A percentile compares a stretch with the other conserved stretches of the same genome.
These are phyloP conservation scores for Harpegnathos saltator DNA, from an alignment of 1,140 invertebrate species.

Conservation along the genomic window DNA sequence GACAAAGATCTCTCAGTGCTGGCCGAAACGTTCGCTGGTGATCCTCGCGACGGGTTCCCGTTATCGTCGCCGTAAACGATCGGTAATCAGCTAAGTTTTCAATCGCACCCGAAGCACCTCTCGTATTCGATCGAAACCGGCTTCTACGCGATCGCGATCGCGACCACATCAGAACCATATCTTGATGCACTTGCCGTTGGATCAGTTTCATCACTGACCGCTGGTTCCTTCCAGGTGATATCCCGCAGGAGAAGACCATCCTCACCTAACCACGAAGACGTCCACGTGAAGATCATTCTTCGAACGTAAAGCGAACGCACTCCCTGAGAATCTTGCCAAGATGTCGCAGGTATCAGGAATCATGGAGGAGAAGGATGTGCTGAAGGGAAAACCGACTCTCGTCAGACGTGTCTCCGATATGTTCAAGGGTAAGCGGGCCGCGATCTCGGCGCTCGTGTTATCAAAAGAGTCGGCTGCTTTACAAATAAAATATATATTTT, in stretches of 20 bases:
- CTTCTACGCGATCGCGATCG: not conserved
- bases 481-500: not conserved
- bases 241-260: conserved; percentile 1
- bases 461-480: not conserved
- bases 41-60: conserved; percentile 39
- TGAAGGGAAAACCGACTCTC: conserved; percentile 78
- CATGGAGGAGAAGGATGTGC: conserved; percentile 64
- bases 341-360: conserved; percentile 59
- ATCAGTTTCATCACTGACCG: not conserved
- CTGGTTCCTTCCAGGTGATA: conserved; percentile 7
- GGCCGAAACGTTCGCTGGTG: conserved; percentile 59
- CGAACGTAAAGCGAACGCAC: not conserved
- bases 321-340: not conserved
- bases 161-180: not conserved
- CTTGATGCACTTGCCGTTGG: not conserved
- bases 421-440: conserved; percentile 79
- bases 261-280: no score
- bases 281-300: not conserved
- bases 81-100: not conserved
- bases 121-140: not conserved
- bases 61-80: not conserved
- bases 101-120: not conserved
- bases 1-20: conserved; percentile 71
- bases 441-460: not conserved
- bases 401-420: conserved; percentile 81